phyloP scores from a whole-genome alignment of 2,797 vertebrate species.

The Sandelia bainsii region DNA sequence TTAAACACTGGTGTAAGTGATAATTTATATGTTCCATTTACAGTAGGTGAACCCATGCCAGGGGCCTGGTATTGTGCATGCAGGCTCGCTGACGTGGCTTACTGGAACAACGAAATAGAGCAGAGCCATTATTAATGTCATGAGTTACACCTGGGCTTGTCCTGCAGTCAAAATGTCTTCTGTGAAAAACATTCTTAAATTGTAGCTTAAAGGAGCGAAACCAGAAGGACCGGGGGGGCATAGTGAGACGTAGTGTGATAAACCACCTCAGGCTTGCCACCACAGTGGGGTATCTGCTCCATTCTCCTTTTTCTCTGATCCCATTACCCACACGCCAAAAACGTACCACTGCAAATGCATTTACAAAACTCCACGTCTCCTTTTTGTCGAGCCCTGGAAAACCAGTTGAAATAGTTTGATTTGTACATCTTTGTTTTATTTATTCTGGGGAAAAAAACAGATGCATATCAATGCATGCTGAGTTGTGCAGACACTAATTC shows the following conservation, averaged over 20 bases:
- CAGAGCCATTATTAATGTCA: slow-evolving; percentile 21
- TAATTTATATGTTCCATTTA: slow-evolving; percentile 11
- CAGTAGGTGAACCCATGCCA: slow-evolving; percentile 1
- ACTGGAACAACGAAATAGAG: slow-evolving; percentile 18
- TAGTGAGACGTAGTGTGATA: slow-evolving; percentile 45
- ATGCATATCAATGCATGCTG: background rate
- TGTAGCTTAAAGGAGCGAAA: slow-evolving; percentile 17
- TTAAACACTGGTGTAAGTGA: background rate
- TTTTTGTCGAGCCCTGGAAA: slow-evolving; percentile 5
- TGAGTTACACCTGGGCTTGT: slow-evolving; percentile 42
- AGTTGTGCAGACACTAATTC: background rate
- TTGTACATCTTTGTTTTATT: slow-evolving; percentile 3
- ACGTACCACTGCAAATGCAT: slow-evolving; percentile 34
- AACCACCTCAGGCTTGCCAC: slow-evolving; percentile 58
- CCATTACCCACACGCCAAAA: slow-evolving; percentile 63
- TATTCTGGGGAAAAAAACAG: slow-evolving; percentile 15
- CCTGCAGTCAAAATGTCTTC: slow-evolving; percentile 39
- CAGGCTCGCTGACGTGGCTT: slow-evolving; percentile 11
- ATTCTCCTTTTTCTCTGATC: slow-evolving; percentile 55
- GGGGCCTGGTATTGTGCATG: background rate
- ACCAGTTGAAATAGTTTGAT: slow-evolving; percentile 29
- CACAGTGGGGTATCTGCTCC: slow-evolving; percentile 55
- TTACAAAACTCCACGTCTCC: slow-evolving; percentile 12
- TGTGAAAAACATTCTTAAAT: slow-evolving; percentile 35
- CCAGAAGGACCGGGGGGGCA: slow-evolving; percentile 9